Percentiles rank a stretch among this genome's conserved stretches.
These are phyloP conservation scores for Crotophaga sulcirostris DNA, from an alignment of 2,113 vertebrate species.

Conservation along the genomic window DNA sequence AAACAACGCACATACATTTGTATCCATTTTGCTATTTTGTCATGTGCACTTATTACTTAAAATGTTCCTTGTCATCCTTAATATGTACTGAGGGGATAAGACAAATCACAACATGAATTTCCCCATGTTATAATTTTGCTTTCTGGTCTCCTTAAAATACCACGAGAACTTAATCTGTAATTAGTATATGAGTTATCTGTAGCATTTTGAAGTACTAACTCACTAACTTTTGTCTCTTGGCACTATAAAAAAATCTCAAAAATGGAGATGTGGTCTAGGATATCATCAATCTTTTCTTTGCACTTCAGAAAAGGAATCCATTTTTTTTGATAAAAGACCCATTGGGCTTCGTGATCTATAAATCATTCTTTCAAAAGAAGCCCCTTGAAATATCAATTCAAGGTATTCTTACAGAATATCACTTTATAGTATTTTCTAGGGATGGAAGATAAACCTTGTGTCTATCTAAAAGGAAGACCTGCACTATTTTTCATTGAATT, in stretches of 20 bases:
- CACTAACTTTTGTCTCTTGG: conserved; percentile 53
- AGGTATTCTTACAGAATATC: conserved; percentile 64
- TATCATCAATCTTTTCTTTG: conserved; percentile 75
- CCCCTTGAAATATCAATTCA: conserved; percentile 73
- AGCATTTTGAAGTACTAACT: not conserved
- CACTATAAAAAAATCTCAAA: conserved; percentile 35
- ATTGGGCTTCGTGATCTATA: conserved; percentile 75
- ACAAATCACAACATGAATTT: not conserved
- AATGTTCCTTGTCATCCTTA: not conserved
- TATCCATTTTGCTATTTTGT: not conserved
- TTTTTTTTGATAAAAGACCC: conserved; percentile 77
- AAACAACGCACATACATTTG: not conserved
- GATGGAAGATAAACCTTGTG: conserved; percentile 52
- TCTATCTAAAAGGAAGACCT: conserved; percentile 56
- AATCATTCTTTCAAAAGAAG: conserved; percentile 76
- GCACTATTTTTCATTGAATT: conserved; percentile 44
- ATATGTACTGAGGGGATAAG: not conserved
- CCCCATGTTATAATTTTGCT: not conserved
- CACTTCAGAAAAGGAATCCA: conserved; percentile 69
- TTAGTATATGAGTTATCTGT: conserved; percentile 21
- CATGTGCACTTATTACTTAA: not conserved
- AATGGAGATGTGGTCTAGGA: conserved; percentile 54
- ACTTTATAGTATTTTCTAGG: conserved; percentile 59
- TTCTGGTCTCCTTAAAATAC: not conserved
- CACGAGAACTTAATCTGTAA: not conserved